Evolutionary conservation across 2,888 invertebrate genomes (phyloP).

Genomic region (Philhelius pedissequus): DNA sequence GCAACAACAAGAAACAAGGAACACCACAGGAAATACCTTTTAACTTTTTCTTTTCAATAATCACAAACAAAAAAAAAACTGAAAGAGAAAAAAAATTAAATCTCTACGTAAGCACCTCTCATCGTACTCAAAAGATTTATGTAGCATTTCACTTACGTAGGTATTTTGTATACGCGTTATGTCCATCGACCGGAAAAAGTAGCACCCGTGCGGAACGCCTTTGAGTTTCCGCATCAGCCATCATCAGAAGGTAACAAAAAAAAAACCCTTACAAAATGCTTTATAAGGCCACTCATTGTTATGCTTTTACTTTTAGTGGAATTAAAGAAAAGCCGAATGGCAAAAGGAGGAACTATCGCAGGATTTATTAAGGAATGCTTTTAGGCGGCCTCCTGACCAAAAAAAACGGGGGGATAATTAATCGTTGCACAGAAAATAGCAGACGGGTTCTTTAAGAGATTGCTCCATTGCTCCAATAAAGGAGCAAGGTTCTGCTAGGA

Average conservation of each 20-base stretch:
- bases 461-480: not conserved
- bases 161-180: slow-evolving; percentile 43
- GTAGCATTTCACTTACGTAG: slow-evolving; percentile 54
- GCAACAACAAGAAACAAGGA: not conserved
- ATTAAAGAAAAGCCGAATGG: slow-evolving; percentile 13
- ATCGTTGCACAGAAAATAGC: slow-evolving; percentile 39
- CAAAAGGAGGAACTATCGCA: slow-evolving; percentile 14
- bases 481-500: not conserved
- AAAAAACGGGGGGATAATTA: slow-evolving; percentile 36
- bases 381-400: slow-evolving; percentile 25
- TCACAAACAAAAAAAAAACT: not conserved
- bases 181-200: slow-evolving; percentile 59
- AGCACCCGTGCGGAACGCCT: slow-evolving; percentile 66
- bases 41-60: not conserved
- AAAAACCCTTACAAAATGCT: slow-evolving; percentile 9
- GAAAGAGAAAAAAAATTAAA: not conserved
- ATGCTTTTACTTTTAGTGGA: slow-evolving; percentile 42
- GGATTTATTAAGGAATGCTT: slow-evolving; percentile 60
- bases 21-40: slow-evolving; percentile 4
- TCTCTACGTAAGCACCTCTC: slow-evolving; percentile 34
- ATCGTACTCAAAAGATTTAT: slow-evolving; percentile 46
- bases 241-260: not conserved
- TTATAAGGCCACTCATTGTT: slow-evolving; percentile 13
- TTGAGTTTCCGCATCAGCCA: slow-evolving; percentile 49
- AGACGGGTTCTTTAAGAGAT: slow-evolving; percentile 37